Percentiles rank a stretch among this genome's conserved stretches.
Evolutionary conservation across 1,140 invertebrate genomes (phyloP).

Genomic region (Aphis gossypii): DNA sequence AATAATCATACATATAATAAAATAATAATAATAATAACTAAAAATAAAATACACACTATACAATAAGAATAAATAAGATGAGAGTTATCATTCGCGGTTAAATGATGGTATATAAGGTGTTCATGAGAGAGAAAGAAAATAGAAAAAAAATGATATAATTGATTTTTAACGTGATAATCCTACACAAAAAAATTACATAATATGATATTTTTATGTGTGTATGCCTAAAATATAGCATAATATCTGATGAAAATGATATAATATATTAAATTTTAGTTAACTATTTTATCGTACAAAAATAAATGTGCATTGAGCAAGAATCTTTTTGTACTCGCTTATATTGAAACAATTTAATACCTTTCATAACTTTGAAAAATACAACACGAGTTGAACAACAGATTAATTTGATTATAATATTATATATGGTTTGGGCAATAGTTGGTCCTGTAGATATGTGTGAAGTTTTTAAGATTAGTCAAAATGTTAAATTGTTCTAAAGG

Average conservation of each 20-base stretch:
- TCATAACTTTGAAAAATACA: conserved; percentile 17
- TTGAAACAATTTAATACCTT: conserved; percentile 25
- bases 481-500: conserved; percentile 55
- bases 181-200: conserved; percentile 24
- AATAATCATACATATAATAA: conserved; percentile 53
- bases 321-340: background rate
- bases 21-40: conserved; percentile 57
- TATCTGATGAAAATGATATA: background rate
- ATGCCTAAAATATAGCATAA: background rate
- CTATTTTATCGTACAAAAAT: conserved; percentile 38
- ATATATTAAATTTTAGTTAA: conserved; percentile 22
- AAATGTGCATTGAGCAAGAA: conserved; percentile 48
- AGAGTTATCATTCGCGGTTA: conserved; percentile 4
- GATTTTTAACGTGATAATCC: background rate
- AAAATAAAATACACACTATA: conserved; percentile 58
- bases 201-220: conserved; percentile 12
- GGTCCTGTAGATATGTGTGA: conserved; percentile 25
- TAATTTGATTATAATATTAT: background rate
- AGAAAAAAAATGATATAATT: conserved; percentile 1
- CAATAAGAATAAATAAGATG: conserved; percentile 58
- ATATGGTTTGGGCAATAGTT: background rate
- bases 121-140: background rate
- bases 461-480: conserved; percentile 45
- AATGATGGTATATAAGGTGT: conserved; percentile 23
- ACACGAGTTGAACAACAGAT: conserved; percentile 14